Evolutionary conservation across 2,113 vertebrate genomes (phyloP), one percentile per base, ranked within the genome.

Genomic region (Bettongia penicillata): DNA sequence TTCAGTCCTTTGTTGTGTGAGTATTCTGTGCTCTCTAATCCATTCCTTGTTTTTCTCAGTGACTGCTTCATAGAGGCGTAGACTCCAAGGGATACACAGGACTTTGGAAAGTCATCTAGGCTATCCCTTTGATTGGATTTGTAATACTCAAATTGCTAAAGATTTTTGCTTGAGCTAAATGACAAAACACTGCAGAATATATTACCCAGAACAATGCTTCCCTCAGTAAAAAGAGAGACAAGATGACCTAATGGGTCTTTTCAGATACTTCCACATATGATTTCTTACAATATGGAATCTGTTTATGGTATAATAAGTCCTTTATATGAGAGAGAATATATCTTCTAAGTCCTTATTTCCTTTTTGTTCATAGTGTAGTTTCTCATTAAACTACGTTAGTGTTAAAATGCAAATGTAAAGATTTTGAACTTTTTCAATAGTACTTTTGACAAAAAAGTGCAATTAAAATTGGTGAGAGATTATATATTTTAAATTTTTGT

Each of bases 241-340:
- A 96, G 96, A 97, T 98, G 97, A 96, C 95, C 93, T 97, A 97
- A 98, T 96, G 50, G 25, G 51, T 95, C 92, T 95, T 94, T 95
- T 91, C 93, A 94, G 93, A 91, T 95, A 94, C 95, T 97, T 91
- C 93, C 52, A 89, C 96, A 94, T 92, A 77, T 97, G 94, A 94
- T 97, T 96, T 98, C 96, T 97, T 96, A 97, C 90, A 97, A 89
- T 96, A 93, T 98, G 94, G 97, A 97, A 97, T 98, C 95, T 97
- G 91, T 97, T 97, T 48, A 48, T 52, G 93, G 89, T 84, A 98
- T 96, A 98, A 97, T 97, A 97, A 93, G 96, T 93, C 57, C 95
- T 98, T 98, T 98, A 96, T 98, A 89, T 96, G 94, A 95, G 96
- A 19, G 94, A 96, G 96, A 97, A 95, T 97, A 90, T 97, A 94